A percentile compares a stretch with the other conserved stretches of the same genome.
These are phyloP conservation scores for Anisognathus igniventris DNA, from an alignment of 2,797 vertebrate genomes.

Conservation along the genomic window DNA sequence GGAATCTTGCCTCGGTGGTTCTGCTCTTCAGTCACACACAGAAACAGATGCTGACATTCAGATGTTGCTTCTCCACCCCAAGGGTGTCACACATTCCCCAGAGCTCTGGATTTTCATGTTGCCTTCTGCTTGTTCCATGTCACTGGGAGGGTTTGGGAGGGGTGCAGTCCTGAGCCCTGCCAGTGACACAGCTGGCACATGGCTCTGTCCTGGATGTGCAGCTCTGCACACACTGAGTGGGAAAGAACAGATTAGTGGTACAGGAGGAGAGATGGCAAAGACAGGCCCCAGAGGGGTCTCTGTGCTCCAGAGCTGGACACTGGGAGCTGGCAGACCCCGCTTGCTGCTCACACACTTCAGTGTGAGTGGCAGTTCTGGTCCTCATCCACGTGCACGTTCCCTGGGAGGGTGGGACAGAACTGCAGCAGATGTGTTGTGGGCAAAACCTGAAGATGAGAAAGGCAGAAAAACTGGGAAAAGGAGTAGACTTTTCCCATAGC, in stretches of 20 bases:
- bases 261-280: not conserved
- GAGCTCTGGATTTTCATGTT: not conserved
- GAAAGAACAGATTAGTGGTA: not conserved
- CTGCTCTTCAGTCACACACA: not conserved
- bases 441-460: not conserved
- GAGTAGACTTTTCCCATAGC: not conserved
- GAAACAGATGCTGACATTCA: slow-evolving; percentile 39
- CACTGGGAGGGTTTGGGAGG: not conserved
- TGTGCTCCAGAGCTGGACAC: not conserved
- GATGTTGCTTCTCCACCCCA: not conserved
- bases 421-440: not conserved
- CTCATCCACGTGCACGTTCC: not conserved
- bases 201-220: not conserved
- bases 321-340: not conserved
- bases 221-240: not conserved
- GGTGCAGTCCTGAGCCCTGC: not conserved
- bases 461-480: not conserved
- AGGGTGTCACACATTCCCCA: not conserved
- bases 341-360: not conserved
- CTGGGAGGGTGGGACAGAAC: not conserved
- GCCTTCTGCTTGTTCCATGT: not conserved
- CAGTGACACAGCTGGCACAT: not conserved
- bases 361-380: not conserved
- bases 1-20: slow-evolving; percentile 21
- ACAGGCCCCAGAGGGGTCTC: not conserved